Evolutionary conservation across 2,113 vertebrate species (phyloP).

Genomic region (Sakesphorus luctuosus): DNA sequence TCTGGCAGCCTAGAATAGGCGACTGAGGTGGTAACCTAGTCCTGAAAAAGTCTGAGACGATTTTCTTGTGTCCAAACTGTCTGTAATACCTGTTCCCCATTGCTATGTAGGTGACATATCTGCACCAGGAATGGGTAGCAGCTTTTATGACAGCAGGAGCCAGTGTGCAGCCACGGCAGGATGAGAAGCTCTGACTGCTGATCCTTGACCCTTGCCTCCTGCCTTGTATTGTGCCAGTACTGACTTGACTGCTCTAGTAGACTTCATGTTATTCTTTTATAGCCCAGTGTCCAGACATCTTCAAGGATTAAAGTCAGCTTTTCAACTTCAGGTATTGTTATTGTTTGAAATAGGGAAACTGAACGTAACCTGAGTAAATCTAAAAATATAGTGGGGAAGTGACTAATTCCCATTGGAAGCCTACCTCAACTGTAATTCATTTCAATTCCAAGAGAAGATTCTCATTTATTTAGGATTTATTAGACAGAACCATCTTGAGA

Average conservation of each 20-base stretch:
- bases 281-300: not conserved
- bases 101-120: not conserved
- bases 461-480: not conserved
- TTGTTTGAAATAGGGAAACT: not conserved
- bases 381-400: conserved; percentile 6
- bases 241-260: not conserved
- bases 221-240: not conserved
- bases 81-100: not conserved
- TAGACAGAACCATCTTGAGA: not conserved
- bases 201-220: not conserved
- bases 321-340: not conserved
- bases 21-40: not conserved
- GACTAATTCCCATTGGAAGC: not conserved
- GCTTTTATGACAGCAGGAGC: not conserved
- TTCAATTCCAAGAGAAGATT: not conserved
- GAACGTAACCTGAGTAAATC: not conserved
- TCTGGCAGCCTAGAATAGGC: not conserved
- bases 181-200: not conserved
- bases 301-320: conserved; percentile 29
- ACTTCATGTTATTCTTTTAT: not conserved
- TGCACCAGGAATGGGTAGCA: not conserved
- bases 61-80: not conserved
- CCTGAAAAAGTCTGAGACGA: not conserved
- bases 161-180: not conserved
- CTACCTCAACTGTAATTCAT: not conserved